Evolutionary conservation across 2,888 invertebrate genomes (phyloP).

Genomic region (Ichneumon xanthorius): DNA sequence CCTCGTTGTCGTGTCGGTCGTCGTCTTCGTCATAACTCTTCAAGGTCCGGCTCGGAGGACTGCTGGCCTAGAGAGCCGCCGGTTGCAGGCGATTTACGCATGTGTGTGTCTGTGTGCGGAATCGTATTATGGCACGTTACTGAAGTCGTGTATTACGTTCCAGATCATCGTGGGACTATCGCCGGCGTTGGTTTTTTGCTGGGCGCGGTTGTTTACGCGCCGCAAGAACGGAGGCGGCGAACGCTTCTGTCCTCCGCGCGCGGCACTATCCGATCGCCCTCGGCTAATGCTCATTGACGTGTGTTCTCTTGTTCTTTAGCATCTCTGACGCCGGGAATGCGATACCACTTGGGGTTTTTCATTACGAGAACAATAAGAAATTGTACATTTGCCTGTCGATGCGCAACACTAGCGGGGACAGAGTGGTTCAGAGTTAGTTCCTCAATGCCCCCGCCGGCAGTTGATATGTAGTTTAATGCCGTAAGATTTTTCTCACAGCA

Average conservation of each 20-base stretch:
- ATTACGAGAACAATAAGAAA: neutral
- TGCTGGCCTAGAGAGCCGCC: conserved; percentile 62
- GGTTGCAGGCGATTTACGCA: conserved; percentile 19
- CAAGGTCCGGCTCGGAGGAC: conserved; percentile 76
- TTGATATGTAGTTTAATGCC: neutral
- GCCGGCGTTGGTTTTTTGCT: conserved; percentile 71
- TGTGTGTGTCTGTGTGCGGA: neutral
- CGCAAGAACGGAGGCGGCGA: conserved; percentile 40
- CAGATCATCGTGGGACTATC: conserved; percentile 82
- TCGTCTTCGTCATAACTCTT: conserved; percentile 69
- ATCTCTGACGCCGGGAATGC: neutral
- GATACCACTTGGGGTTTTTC: neutral
- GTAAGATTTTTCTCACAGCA: conserved; percentile 4
- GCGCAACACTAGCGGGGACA: neutral
- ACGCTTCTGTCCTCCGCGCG: conserved; percentile 12
- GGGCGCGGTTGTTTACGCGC: conserved; percentile 80
- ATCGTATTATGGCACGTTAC: neutral
- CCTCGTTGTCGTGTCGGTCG: conserved; percentile 49
- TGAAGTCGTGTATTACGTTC: conserved; percentile 71
- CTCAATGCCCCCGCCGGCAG: neutral
- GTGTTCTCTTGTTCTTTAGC: neutral
- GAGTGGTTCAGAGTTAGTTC: neutral
- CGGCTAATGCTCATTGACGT: neutral
- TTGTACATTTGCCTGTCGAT: neutral
- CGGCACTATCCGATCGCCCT: neutral